These are phyloP conservation scores for Ryuthela nishihirai DNA, from an alignment of 2,888 invertebrate species.

Conservation along the genomic window DNA sequence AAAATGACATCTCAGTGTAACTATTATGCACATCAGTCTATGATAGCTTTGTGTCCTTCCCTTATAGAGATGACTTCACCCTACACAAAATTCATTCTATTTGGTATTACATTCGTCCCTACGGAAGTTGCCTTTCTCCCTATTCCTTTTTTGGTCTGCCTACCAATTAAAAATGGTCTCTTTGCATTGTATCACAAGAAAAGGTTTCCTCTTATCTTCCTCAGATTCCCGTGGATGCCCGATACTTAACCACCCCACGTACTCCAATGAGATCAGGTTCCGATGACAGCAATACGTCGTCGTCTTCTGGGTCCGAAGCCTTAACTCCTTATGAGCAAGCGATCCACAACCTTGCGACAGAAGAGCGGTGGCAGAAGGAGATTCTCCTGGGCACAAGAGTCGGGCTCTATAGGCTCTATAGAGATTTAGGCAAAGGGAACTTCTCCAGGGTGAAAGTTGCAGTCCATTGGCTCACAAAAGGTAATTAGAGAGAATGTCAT, in stretches of 20 bases:
- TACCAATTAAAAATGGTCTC: no score
- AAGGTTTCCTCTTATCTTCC: no score
- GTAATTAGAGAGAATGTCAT: slow-evolving; percentile 52
- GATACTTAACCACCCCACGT: not conserved
- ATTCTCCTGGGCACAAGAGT: slow-evolving; percentile 67
- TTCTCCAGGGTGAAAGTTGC: slow-evolving; percentile 74
- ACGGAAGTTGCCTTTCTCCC: no score
- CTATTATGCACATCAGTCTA: no score
- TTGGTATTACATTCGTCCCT: no score
- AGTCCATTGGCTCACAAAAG: slow-evolving; percentile 68
- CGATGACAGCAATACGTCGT: slow-evolving; percentile 10
- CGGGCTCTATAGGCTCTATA: slow-evolving; percentile 68
- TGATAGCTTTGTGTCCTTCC: no score
- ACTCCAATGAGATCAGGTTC: slow-evolving; percentile 20
- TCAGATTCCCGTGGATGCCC: slow-evolving; percentile 18
- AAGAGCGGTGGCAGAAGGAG: slow-evolving; percentile 55
- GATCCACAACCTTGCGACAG: slow-evolving; percentile 22
- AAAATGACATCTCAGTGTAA: no score
- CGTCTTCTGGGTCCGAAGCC: not conserved
- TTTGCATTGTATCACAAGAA: no score
- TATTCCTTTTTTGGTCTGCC: no score
- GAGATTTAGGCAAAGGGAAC: slow-evolving; percentile 71
- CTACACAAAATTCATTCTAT: no score
- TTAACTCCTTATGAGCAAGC: slow-evolving; percentile 6
- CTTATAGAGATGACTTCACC: no score